phyloP scores from a whole-genome alignment of 2,888 invertebrate species.

The Tipula helvola region DNA sequence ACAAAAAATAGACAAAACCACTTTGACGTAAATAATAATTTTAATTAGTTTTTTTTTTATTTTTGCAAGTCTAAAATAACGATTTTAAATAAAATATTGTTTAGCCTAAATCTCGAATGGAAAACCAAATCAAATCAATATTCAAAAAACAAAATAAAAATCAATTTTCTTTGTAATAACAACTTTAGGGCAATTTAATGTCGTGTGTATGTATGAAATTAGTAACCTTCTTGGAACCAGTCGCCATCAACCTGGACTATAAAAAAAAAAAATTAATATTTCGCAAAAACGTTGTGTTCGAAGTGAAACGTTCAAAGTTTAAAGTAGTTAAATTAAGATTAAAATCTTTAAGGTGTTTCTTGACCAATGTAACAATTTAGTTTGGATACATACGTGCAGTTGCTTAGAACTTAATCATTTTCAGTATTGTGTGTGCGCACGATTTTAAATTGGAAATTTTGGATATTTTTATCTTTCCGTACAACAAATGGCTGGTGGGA shows the following conservation, averaged over 20 bases:
- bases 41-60: background rate
- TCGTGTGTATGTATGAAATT: background rate
- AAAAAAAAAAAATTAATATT: background rate
- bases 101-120: background rate
- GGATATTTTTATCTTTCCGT: background rate
- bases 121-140: background rate
- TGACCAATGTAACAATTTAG: background rate
- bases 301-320: background rate
- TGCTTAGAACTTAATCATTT: background rate
- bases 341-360: background rate
- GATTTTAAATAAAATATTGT: background rate
- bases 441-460: background rate
- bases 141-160: background rate
- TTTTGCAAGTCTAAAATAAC: background rate
- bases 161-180: background rate
- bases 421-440: background rate
- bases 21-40: background rate
- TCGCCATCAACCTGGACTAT: background rate
- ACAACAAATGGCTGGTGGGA: background rate
- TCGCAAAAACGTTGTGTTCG: background rate
- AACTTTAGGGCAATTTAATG: background rate
- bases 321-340: background rate
- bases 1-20: background rate
- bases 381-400: background rate
- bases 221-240: background rate